phyloP scores from a whole-genome alignment of 2,888 invertebrate species.

The Drosophila fulvimacula region DNA sequence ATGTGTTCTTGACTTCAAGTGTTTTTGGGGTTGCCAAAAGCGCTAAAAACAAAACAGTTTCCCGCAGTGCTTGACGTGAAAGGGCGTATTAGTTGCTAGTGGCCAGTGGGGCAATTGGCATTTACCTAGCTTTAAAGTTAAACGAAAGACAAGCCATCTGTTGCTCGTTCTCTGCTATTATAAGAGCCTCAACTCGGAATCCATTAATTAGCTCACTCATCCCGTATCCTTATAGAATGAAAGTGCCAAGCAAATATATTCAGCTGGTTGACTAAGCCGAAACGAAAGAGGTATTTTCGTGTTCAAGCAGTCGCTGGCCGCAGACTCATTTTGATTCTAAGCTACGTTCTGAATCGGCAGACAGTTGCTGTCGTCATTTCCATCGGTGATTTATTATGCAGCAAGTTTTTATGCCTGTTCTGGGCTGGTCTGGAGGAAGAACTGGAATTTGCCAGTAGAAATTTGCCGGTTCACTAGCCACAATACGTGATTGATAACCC shows the following conservation, averaged over 20 bases:
- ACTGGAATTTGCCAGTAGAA: constrained; percentile 49
- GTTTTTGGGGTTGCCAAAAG: constrained; percentile 19
- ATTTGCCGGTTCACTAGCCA: constrained; percentile 42
- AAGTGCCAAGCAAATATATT: neutral
- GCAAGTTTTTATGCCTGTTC: constrained; percentile 51
- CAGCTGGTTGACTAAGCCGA: neutral
- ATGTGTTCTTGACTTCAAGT: constrained; percentile 43
- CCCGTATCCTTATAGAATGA: too few species aligned
- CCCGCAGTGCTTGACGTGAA: neutral
- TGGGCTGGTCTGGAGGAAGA: constrained; percentile 14
- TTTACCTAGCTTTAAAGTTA: neutral
- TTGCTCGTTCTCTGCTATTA: neutral
- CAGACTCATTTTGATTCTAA: constrained; percentile 1
- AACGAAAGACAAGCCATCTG: neutral
- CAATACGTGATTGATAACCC: constrained; percentile 47
- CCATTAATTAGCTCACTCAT: neutral
- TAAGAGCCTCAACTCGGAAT: neutral
- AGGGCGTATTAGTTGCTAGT: neutral
- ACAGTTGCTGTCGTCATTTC: constrained; percentile 57
- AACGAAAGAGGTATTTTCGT: constrained; percentile 15
- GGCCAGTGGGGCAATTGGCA: neutral
- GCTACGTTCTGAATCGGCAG: constrained; percentile 47
- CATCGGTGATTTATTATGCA: constrained; percentile 71
- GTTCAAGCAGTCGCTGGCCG: constrained; percentile 18
- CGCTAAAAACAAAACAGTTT: neutral